Conservation (phyloP, 2,797 vertebrate genomes). For the Epinephelus malabaricus region DNA sequence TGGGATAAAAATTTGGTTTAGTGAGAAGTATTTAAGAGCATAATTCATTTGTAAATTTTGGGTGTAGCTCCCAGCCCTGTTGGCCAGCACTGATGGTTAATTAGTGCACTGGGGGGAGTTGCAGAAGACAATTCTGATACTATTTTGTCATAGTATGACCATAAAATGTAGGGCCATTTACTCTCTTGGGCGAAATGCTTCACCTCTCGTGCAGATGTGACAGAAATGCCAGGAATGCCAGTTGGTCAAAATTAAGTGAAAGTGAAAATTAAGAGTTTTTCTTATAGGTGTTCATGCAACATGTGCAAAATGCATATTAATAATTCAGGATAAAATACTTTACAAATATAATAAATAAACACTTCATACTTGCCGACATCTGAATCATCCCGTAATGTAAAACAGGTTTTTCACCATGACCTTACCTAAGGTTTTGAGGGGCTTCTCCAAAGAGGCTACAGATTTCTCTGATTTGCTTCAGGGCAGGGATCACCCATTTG, state of each 20-base stretch:
- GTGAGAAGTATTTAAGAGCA: background rate
- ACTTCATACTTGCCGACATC: constrained; percentile 15
- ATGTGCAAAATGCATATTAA: background rate
- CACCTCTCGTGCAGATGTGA: constrained; percentile 35
- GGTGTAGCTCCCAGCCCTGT: background rate
- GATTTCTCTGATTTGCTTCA: constrained; percentile 99
- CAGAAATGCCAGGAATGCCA: constrained; percentile 32
- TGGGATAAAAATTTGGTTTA: background rate
- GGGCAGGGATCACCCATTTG: constrained; percentile 99
- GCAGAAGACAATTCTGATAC: background rate
- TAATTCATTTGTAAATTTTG: no score
- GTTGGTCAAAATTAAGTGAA: constrained; percentile 18
- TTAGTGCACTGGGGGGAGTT: background rate
- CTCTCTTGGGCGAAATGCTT: constrained; percentile 19
- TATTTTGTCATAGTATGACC: background rate
- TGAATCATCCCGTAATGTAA: background rate
- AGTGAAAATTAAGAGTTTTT: constrained; percentile 18
- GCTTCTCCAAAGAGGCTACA: constrained; percentile 99
- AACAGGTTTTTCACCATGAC: constrained; percentile 11
- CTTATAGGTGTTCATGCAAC: background rate
- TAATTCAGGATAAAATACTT: constrained; percentile 4
- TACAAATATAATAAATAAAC: constrained; percentile 5
- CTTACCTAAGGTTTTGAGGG: constrained; percentile 98
- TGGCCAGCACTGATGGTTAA: constrained; percentile 5
- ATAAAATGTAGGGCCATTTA: constrained; percentile 1